These are phyloP conservation scores for Tribolium freemani DNA, from an alignment of 2,888 invertebrate species.

Conservation along the genomic window DNA sequence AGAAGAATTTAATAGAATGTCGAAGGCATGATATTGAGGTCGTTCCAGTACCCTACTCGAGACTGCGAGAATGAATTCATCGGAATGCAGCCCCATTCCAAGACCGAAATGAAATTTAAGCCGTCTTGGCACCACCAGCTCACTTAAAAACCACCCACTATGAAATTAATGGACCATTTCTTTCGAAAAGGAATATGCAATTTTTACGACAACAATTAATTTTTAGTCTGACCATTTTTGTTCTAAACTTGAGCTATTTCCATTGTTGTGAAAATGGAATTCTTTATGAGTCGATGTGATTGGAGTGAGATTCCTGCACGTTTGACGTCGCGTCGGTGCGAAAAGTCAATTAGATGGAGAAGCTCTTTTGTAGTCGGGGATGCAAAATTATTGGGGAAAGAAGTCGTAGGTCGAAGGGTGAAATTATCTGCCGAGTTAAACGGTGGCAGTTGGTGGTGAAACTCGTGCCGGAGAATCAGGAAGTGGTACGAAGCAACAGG, in stretches of 20 bases:
- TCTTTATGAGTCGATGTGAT: conserved; percentile 17
- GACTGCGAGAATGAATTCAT: conserved; percentile 54
- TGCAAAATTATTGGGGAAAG: conserved; percentile 42
- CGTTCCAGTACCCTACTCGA: conserved; percentile 62
- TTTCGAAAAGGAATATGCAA: background rate
- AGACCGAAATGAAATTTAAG: conserved; percentile 58
- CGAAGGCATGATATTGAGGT: conserved; percentile 60
- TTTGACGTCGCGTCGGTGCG: conserved; percentile 27
- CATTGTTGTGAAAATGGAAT: conserved; percentile 21
- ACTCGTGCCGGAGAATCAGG: conserved; percentile 2
- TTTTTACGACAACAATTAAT: background rate
- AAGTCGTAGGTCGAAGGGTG: conserved; percentile 16
- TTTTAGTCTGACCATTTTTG: background rate
- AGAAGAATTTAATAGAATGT: conserved; percentile 42
- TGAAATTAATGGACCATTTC: background rate
- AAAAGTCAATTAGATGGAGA: conserved; percentile 41
- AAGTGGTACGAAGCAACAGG: conserved; percentile 33
- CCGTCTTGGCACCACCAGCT: background rate
- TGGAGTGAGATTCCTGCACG: conserved; percentile 28
- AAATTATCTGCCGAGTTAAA: conserved; percentile 33
- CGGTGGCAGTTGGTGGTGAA: conserved; percentile 31
- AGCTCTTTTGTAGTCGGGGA: conserved; percentile 37
- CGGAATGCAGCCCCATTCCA: conserved; percentile 59
- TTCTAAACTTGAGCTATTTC: conserved; percentile 3
- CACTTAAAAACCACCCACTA: background rate